Conservation (phyloP, 2,113 vertebrate species). For the Daboia siamensis region DNA sequence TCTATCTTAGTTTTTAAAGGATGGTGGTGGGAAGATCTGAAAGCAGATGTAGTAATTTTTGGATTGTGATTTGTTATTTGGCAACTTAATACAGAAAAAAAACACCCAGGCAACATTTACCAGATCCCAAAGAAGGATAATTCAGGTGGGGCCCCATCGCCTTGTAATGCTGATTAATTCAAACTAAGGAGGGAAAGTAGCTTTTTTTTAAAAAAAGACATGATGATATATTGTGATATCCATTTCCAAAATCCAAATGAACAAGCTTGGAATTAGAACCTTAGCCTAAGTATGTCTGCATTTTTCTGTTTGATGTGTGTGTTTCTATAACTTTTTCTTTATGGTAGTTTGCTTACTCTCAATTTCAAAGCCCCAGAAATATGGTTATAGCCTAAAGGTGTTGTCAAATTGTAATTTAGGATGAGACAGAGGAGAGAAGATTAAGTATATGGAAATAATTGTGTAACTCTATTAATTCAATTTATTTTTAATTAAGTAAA, state of each 20-base stretch:
- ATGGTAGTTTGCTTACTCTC: not conserved
- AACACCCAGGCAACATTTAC: not conserved
- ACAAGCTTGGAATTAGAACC: not conserved
- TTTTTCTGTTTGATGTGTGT: not conserved
- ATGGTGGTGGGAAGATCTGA: not conserved
- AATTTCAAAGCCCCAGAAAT: not conserved
- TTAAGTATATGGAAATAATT: not conserved
- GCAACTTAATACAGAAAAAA: not conserved
- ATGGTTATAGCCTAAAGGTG: not conserved
- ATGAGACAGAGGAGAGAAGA: not conserved
- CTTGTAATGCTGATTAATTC: not conserved
- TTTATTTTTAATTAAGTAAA: not conserved
- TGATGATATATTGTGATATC: not conserved
- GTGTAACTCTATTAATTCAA: not conserved
- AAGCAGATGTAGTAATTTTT: not conserved
- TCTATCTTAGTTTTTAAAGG: not conserved
- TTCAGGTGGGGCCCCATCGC: not conserved
- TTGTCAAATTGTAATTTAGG: not conserved
- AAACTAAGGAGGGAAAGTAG: not conserved
- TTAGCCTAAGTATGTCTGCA: not conserved
- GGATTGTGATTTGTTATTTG: not conserved
- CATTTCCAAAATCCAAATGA: not conserved
- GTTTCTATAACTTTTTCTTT: not conserved
- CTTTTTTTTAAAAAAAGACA: not conserved
- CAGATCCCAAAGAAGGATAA: not conserved